Evolutionary conservation across 2,113 vertebrate genomes (phyloP).

Genomic region (Fregata magnificens): DNA sequence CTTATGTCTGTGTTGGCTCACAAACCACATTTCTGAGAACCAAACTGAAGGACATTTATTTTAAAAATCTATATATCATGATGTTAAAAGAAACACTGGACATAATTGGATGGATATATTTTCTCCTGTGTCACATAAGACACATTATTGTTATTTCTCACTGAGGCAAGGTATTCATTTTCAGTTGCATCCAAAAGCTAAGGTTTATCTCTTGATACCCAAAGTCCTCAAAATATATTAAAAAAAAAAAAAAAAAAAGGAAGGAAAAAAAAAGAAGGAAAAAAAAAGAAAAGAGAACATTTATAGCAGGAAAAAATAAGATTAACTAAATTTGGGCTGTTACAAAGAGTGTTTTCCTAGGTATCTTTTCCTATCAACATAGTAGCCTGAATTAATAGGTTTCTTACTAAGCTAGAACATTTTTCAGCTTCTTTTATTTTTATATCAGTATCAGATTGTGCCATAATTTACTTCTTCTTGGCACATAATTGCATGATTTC

Average conservation of each 20-base stretch:
- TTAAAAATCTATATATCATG: not conserved
- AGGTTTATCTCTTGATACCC: not conserved
- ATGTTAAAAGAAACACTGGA: not conserved
- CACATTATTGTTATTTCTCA: not conserved
- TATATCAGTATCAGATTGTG: not conserved
- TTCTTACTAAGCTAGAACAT: not conserved
- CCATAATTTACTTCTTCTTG: not conserved
- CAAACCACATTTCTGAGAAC: not conserved
- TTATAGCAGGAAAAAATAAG: not conserved
- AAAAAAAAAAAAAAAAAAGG: fast-evolving
- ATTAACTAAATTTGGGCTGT: not conserved
- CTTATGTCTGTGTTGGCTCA: not conserved
- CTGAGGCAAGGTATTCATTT: not conserved
- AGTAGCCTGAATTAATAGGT: not conserved
- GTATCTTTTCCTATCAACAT: not conserved
- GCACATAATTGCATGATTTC: not conserved
- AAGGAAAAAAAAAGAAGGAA: too few species aligned
- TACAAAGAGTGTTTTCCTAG: not conserved
- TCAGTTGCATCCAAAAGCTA: not conserved
- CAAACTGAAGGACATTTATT: not conserved
- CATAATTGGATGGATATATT: not conserved
- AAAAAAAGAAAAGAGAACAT: fast-evolving
- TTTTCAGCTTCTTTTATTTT: not conserved
- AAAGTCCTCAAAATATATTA: not conserved
- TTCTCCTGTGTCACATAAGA: not conserved